Base-by-base conservation (phyloP, 2,797 vertebrate species). In the Macropodus opercularis region DNA sequence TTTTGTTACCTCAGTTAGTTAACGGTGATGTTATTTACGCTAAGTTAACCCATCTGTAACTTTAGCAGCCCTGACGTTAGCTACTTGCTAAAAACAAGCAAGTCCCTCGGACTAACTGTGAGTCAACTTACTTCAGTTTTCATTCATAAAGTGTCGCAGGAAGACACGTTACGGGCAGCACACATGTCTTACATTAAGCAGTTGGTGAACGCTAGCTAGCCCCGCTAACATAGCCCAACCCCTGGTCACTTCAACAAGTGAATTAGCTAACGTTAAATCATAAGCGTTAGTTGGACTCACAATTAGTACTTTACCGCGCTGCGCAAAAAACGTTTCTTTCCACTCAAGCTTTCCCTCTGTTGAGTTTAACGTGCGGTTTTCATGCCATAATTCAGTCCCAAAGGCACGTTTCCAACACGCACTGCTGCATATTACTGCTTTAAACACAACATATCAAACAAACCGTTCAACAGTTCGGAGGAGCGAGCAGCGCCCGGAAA, bases 21-120 rank as follows among this genome's bases (percentile, higher is more conserved):
- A 27, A 26, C 3, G 14, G 8, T 22, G n/a, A n/a, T 6, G 14
- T 19, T 23, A 29, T 50, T 31, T 14, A 14, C 0, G 35, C 59
- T 34, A 63, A 9, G 22, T 34, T 18, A 63, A 63, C 68, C 68
- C 48, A 52, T 21, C 54, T 51, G 34, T 42, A 11, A 47, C 2
- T 66, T 54, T 75, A 74, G 80, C 67, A 71, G 50, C 34, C 27
- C 3, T n/a, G n/a, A 35, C 14, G 64, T 39, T 55, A n/a, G n/a
- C n/a, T n/a, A 31, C 32, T 55, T 67, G 80, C 68, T 85, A 81
- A 85, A 89, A 90, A 90, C 87, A 89, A 82, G 24, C 42, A 42
- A 19, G 52, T 61, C 69, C 55, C 46, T 69, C 41, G 50, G 62
- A 44, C 39, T 13, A 46, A 8, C 17, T 63, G 24, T 34, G 6